phyloP scores from a whole-genome alignment of 2,888 invertebrate species.

The Marronus borbonicus region DNA sequence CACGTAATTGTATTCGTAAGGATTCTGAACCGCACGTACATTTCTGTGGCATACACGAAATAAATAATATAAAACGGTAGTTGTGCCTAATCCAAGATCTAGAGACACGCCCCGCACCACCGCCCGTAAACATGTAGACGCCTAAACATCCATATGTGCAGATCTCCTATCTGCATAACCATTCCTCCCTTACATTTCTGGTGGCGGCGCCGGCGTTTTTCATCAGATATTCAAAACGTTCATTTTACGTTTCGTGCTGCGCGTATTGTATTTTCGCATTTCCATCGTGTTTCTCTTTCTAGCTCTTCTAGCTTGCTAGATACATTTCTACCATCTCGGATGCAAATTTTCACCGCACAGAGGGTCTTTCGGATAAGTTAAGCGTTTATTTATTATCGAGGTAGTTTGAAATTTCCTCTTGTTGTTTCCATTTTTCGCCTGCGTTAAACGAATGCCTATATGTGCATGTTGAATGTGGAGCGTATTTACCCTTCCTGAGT shows the following conservation, averaged over 20 bases:
- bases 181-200: neutral
- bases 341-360: conserved; percentile 6
- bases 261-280: conserved; percentile 13
- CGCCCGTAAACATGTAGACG: no score
- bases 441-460: neutral
- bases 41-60: no score
- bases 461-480: neutral
- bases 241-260: conserved; percentile 30
- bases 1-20: no score
- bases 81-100: no score
- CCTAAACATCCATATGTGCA: no score
- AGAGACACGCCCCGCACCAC: neutral
- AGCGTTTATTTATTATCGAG: conserved; percentile 36
- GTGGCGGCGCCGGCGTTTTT: conserved; percentile 12
- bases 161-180: no score
- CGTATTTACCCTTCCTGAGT: neutral
- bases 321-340: neutral
- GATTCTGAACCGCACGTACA: no score
- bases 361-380: neutral
- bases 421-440: neutral
- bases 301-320: neutral
- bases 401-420: conserved; percentile 11
- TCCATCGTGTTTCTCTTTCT: neutral
- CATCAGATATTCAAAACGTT: conserved; percentile 30
- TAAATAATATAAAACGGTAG: no score